Base-by-base conservation (phyloP, 2,888 invertebrate genomes). In the Platynereis dumerilii region DNA sequence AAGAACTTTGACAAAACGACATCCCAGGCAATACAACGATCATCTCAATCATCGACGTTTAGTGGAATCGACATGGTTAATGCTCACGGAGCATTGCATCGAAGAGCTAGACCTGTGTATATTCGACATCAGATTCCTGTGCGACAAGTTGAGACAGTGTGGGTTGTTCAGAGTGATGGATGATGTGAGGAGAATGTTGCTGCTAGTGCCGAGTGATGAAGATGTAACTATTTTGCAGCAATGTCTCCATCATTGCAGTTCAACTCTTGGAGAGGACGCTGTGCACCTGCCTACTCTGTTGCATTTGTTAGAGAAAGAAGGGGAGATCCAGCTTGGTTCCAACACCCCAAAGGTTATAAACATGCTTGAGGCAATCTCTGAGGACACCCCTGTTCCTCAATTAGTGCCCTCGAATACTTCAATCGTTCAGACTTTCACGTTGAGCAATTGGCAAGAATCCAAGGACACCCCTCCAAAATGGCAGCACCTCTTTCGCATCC, bases 121-220 rank as follows among this genome's bases (percentile, higher is more conserved):
- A 2, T 59, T 69, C 22, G 57, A 64, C 48, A 22, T 29, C 20
- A 48, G 56, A 10, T 66, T 61, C 63, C 22, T 70, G 20, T 48
- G 45, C 26, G 53, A 26, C 20, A 63, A 61, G 56, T n/a, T 70
- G 12, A 12, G 24, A 12, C 27, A 39, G 1, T 22, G 29, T n/a
- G 64, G 58, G 22, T 22, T 68, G 12, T 58, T 56, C 22, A 55
- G 56, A 28, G 60, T 58, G 5, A 20, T 66, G 17, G 5, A 53
- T 10, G 63, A 62, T 44, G 27, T 65, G 17, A 34, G n/a, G 3
- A 12, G 44, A 27, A 39, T 45, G 10, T 42, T 66, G 39, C 17
- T 15, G 15, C n/a, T 44, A 2, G 56, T 63, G 10, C 53, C 58
- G 3, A 28, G 45, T 34, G 53, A 60, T 20, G n/a, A n/a, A 15